Percentiles rank a stretch among this genome's conserved stretches.
Evolutionary conservation across 2,797 vertebrate species (phyloP).

Genomic region (Mastacembelus armatus): DNA sequence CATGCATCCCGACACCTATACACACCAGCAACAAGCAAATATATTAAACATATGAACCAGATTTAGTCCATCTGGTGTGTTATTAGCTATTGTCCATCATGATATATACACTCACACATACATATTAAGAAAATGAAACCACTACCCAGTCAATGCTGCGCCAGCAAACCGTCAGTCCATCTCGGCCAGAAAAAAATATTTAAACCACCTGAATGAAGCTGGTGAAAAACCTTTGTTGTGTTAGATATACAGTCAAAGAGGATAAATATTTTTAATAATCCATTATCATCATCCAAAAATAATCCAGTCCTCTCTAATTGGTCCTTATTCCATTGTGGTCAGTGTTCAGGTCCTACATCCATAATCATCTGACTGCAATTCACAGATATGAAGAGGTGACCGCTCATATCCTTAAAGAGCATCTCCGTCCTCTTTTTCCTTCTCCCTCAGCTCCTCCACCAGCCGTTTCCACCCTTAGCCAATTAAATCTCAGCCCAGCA

Average conservation of each 20-base stretch:
- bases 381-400: conserved; percentile 56
- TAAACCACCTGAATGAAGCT: conserved; percentile 28
- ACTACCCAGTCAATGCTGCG: conserved; percentile 59
- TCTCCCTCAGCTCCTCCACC: conserved; percentile 55
- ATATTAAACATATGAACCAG: conserved; percentile 13
- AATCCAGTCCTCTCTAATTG: conserved; percentile 29
- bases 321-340: conserved; percentile 15
- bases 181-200: conserved; percentile 32
- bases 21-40: conserved; percentile 2
- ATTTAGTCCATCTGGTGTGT: conserved; percentile 56
- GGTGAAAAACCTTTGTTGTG: conserved; percentile 18
- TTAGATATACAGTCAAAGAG: conserved; percentile 10
- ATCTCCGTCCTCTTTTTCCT: conserved; percentile 63
- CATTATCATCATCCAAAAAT: conserved; percentile 27
- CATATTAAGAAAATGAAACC: conserved; percentile 27
- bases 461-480: conserved; percentile 53
- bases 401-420: conserved; percentile 69
- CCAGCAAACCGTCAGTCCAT: conserved; percentile 69
- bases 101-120: conserved; percentile 36
- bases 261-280: conserved; percentile 43
- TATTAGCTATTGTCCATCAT: conserved; percentile 43
- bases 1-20: conserved; percentile 38
- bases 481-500: conserved; percentile 50
- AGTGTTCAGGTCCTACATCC: conserved; percentile 24
- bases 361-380: conserved; percentile 48